Base-by-base conservation (phyloP, 1,140 invertebrate species). In the Papilio dardanus region DNA sequence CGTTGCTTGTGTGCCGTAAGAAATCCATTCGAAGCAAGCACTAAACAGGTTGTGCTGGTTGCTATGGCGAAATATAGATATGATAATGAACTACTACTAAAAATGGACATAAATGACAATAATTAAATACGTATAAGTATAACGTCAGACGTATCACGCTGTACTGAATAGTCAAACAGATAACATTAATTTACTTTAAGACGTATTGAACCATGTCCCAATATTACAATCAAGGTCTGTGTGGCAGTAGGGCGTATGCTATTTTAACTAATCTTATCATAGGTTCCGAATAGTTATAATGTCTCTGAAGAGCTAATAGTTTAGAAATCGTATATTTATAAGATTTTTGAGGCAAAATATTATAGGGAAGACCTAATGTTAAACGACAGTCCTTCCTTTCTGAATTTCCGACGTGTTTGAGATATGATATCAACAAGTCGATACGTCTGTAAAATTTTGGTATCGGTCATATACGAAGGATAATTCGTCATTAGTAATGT, bases 11-110 rank as follows among this genome's bases (percentile, higher is more conserved):
- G n/a, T 62, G 21, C 21, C 3, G 12, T 14, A 62, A 8, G 14
- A 62, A 62, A 62, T 62, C 24, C 54, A 30, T 62, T 62, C 24
- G 12, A n/a, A 62, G 54, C 54, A 28, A 58, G 24, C 54, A 62
- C 54, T 28, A 28, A 62, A 62, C 54, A 30, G 54, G 54, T 62
- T 62, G 54, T 62, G 8, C 21, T 24, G 21, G 54, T 62, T 28
- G 54, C 54, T 62, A 62, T 62, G 24, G 54, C 54, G 21, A 62
- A 62, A 62, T 28, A 62, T 28, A 62, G 1, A 10, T 62, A 62
- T 62, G 24, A 30, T 28, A 28, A 62, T 62, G 24, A 62, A 62
- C 24, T 62, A 62, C 24, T 62, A 28, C 6, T 62, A 14, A 30
- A 46, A 46, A 62, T 62, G 14, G 10, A 62, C 21, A 14, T 62